These are phyloP conservation scores for Ladona fulva DNA, from an alignment of 1,140 invertebrate species.

Conservation along the genomic window DNA sequence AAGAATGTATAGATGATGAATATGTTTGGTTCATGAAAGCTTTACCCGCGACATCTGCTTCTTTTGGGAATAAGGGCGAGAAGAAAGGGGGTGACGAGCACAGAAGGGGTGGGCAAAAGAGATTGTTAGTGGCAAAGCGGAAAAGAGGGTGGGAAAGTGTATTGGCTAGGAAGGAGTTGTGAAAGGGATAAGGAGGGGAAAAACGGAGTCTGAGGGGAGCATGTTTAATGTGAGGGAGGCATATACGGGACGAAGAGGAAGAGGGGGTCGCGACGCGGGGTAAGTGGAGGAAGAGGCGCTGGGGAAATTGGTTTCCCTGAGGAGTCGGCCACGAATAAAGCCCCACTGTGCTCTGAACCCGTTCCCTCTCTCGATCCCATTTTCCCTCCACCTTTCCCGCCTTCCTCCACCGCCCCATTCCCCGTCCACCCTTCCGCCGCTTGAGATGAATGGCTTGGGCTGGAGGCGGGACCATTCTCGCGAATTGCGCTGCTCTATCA, in stretches of 20 bases:
- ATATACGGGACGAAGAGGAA: not conserved
- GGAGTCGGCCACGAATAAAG: not conserved
- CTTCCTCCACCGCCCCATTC: not conserved
- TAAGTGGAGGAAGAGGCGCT: not conserved
- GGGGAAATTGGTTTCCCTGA: not conserved
- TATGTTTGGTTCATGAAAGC: not conserved
- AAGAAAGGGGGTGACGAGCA: not conserved
- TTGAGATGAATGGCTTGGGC: not conserved
- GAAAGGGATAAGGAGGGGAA: not conserved
- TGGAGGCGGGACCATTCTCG: not conserved
- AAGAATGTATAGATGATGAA: not conserved
- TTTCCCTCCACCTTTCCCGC: not conserved
- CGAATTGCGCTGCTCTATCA: not conserved
- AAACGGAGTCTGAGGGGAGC: not conserved
- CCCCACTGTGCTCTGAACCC: not conserved
- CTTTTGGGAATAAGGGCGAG: not conserved
- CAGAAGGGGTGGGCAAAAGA: not conserved
- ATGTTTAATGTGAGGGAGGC: not conserved
- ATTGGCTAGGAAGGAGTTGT: not conserved
- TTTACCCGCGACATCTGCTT: not conserved
- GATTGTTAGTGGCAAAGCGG: not conserved
- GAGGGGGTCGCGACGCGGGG: not conserved
- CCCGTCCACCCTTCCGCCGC: not conserved
- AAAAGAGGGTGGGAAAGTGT: not conserved
- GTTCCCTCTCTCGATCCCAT: not conserved